Evolutionary conservation across 2,888 invertebrate species (phyloP).

Genomic region (Lasioglossum morio): DNA sequence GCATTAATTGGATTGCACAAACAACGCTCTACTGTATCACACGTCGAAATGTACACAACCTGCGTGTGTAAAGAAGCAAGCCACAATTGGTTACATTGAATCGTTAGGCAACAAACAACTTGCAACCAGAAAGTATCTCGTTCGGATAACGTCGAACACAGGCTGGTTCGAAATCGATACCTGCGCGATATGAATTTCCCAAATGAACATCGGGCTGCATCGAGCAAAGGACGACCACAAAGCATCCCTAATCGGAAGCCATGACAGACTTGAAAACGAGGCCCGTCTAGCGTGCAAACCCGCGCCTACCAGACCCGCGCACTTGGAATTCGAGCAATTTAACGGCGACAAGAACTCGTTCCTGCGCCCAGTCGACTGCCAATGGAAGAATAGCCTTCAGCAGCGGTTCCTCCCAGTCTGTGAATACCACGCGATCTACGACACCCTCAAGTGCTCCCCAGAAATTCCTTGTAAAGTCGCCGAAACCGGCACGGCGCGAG

Average conservation of each 20-base stretch:
- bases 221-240: neutral
- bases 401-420: slow-evolving; percentile 34
- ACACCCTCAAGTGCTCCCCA: slow-evolving; percentile 52
- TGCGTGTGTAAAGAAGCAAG: too few species aligned
- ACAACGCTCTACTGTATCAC: too few species aligned
- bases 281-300: slow-evolving; percentile 38
- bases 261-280: slow-evolving; percentile 29
- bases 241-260: slow-evolving; percentile 12
- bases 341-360: slow-evolving; percentile 54
- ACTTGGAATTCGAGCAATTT: slow-evolving; percentile 65
- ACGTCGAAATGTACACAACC: too few species aligned
- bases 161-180: neutral
- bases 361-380: slow-evolving; percentile 56
- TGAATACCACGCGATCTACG: slow-evolving; percentile 64
- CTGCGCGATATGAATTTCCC: neutral
- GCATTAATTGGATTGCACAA: too few species aligned
- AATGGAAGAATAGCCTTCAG: slow-evolving; percentile 58
- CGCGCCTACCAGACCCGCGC: slow-evolving; percentile 25
- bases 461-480: slow-evolving; percentile 59
- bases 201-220: neutral
- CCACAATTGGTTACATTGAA: too few species aligned
- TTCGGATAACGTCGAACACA: neutral
- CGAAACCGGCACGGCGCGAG: slow-evolving; percentile 18
- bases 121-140: too few species aligned
- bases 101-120: too few species aligned